These are phyloP conservation scores for Anguilla marmorata DNA, from an alignment of 2,797 vertebrate genomes.

Conservation along the genomic window DNA sequence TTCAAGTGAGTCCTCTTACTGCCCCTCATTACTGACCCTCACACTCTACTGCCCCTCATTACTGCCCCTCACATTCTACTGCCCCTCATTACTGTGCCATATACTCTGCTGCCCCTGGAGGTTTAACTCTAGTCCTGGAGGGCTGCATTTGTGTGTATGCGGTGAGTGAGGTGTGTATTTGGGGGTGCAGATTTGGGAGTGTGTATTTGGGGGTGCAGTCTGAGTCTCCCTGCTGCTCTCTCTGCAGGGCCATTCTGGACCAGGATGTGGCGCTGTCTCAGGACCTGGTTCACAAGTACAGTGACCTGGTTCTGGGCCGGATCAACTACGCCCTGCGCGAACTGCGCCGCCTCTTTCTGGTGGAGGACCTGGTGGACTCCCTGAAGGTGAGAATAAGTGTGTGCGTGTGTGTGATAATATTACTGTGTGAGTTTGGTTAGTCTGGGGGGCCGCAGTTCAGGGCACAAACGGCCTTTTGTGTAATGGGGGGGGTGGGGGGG, in stretches of 20 bases:
- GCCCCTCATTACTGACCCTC: no score
- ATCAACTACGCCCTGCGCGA: conserved; percentile 81
- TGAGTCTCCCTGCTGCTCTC: background rate
- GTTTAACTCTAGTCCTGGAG: no score
- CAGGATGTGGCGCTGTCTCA: conserved; percentile 85
- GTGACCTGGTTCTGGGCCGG: conserved; percentile 78
- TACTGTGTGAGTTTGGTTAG: no score
- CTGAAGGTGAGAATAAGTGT: conserved; percentile 76
- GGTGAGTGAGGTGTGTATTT: background rate
- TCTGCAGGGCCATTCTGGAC: conserved; percentile 84
- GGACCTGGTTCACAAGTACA: conserved; percentile 88
- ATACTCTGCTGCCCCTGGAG: no score
- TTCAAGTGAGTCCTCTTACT: conserved; percentile 82
- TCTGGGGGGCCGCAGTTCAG: no score
- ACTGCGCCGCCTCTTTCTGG: conserved; percentile 89
- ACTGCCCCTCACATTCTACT: no score
- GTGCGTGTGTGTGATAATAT: no score
- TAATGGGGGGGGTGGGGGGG: no score
- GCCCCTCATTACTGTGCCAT: no score
- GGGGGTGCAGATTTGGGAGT: background rate
- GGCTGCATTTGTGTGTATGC: no score
- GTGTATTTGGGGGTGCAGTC: background rate
- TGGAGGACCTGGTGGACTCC: conserved; percentile 95
- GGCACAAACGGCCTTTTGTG: no score
- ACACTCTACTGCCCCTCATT: background rate